Conservation (phyloP, 2,888 invertebrate species). For the Pimpla rufipes region DNA sequence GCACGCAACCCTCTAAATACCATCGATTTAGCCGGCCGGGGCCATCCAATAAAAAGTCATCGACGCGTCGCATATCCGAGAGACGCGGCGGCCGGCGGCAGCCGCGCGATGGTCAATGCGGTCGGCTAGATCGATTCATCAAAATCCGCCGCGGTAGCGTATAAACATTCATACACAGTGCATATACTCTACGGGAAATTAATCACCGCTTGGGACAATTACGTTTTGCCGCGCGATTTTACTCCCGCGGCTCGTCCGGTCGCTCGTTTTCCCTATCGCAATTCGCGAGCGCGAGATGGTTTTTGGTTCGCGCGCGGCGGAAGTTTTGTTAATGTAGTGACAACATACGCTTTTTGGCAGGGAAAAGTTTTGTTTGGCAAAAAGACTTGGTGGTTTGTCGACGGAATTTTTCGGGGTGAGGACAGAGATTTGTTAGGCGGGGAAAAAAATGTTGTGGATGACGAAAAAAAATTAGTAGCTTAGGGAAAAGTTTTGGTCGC, state of each 20-base stretch:
- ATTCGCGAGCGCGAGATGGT: not conserved
- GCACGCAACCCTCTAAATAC: conserved; percentile 76
- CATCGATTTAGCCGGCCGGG: conserved; percentile 65
- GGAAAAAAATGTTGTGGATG: too few species aligned
- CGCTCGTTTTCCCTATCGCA: not conserved
- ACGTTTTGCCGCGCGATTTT: conserved; percentile 54
- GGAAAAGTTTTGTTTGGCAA: too few species aligned
- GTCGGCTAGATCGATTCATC: conserved; percentile 68
- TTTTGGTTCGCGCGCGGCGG: not conserved
- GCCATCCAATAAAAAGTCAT: conserved; percentile 68
- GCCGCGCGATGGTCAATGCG: conserved; percentile 53
- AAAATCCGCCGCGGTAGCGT: conserved; percentile 60
- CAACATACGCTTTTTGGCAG: too few species aligned
- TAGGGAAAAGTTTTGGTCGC: too few species aligned
- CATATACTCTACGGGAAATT: conserved; percentile 51
- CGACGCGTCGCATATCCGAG: conserved; percentile 60
- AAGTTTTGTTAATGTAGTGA: too few species aligned
- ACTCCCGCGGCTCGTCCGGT: not conserved
- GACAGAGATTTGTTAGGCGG: too few species aligned
- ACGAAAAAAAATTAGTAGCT: too few species aligned
- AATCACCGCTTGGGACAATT: conserved; percentile 60
- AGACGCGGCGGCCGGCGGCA: conserved; percentile 15
- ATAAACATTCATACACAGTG: conserved; percentile 65
- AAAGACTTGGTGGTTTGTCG: too few species aligned
- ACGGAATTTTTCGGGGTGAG: too few species aligned